A percentile compares a stretch with the other conserved stretches of the same genome.
phyloP scores from a whole-genome alignment of 2,797 vertebrate genomes.

The Echeneis naucrates region DNA sequence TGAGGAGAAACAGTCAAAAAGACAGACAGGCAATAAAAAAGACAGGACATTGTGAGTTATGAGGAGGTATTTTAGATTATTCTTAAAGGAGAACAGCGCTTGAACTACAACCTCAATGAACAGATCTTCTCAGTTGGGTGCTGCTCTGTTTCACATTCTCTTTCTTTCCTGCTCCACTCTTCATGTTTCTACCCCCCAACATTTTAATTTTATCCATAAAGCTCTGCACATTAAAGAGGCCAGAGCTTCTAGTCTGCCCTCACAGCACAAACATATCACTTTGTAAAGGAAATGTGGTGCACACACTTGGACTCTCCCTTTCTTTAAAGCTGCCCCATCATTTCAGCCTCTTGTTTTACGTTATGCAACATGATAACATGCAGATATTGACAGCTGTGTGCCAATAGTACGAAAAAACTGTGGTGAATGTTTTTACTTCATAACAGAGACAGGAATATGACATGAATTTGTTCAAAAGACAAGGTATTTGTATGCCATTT shows the following conservation, averaged over 20 bases:
- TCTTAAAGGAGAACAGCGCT: slow-evolving; percentile 4
- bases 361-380: slow-evolving; percentile 33
- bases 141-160: slow-evolving; percentile 24
- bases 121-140: slow-evolving; percentile 14
- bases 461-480: slow-evolving; percentile 20
- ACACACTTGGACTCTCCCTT: slow-evolving; percentile 24
- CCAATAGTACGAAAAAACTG: slow-evolving; percentile 15
- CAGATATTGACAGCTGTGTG: slow-evolving; percentile 47
- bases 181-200: slow-evolving; percentile 25
- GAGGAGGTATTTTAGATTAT: slow-evolving; percentile 36
- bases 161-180: neutral
- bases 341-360: neutral
- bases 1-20: slow-evolving; percentile 60
- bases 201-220: slow-evolving; percentile 56
- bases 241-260: slow-evolving; percentile 43
- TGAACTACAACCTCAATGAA: slow-evolving; percentile 20
- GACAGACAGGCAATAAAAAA: neutral
- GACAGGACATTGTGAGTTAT: slow-evolving; percentile 8
- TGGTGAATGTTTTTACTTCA: slow-evolving; percentile 13
- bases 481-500: slow-evolving; percentile 30
- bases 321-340: slow-evolving; percentile 1
- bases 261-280: slow-evolving; percentile 26
- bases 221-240: slow-evolving; percentile 44
- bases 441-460: slow-evolving; percentile 6
- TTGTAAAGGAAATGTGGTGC: slow-evolving; percentile 29